Evolutionary conservation across 2,113 vertebrate genomes (phyloP).

Genomic region (Silurus meridionalis): DNA sequence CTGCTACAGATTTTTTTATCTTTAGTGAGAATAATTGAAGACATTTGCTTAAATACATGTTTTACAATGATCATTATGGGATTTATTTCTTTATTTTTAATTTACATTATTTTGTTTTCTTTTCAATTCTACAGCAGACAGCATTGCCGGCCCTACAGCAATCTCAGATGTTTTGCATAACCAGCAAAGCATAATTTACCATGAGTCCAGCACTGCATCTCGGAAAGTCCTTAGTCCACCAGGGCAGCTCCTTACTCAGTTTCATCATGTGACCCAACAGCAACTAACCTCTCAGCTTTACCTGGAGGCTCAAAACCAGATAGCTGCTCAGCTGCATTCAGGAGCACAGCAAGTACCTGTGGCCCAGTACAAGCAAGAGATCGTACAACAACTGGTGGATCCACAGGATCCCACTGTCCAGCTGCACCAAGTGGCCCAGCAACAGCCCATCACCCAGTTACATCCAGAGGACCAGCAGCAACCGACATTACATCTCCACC

Average conservation of each 20-base stretch:
- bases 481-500: constrained; percentile 31
- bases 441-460: constrained; percentile 23
- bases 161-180: constrained; percentile 82
- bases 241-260: constrained; percentile 64
- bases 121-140: constrained; percentile 83
- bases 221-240: constrained; percentile 70
- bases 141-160: constrained; percentile 78
- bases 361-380: constrained; percentile 51
- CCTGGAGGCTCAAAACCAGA: constrained; percentile 56
- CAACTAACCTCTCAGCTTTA: constrained; percentile 72
- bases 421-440: constrained; percentile 41
- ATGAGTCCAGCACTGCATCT: constrained; percentile 72
- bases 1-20: constrained; percentile 12
- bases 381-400: constrained; percentile 13
- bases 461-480: constrained; percentile 41
- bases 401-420: constrained; percentile 27
- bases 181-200: constrained; percentile 85
- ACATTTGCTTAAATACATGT: neutral
- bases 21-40: constrained; percentile 29
- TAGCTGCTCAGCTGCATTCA: constrained; percentile 50
- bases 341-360: constrained; percentile 52
- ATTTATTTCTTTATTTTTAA: constrained; percentile 36
- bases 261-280: constrained; percentile 63
- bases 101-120: constrained; percentile 34
- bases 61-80: neutral